Conservation (phyloP, 2,888 invertebrate species). For the Scelioninae gen. 1 region DNA sequence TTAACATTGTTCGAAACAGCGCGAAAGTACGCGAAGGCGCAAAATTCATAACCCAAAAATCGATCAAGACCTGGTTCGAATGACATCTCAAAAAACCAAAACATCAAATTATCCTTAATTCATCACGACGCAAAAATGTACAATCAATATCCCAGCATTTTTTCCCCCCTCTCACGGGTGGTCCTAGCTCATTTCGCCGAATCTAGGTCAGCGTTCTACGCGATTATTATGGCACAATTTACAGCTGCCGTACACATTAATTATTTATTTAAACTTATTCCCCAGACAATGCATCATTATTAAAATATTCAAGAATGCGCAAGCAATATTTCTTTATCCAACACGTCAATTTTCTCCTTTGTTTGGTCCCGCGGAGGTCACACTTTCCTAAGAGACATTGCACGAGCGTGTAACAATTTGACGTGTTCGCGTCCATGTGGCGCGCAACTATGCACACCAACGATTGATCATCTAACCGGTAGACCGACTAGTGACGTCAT, state of each 20-base stretch:
- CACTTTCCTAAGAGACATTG: conserved; percentile 57
- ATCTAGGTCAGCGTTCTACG: conserved; percentile 34
- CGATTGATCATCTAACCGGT: too few relatives aligned
- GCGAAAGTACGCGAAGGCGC: too few relatives aligned
- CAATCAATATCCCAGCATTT: conserved; percentile 26
- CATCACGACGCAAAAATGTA: conserved; percentile 10
- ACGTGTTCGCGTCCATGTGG: conserved; percentile 39
- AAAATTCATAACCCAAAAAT: too few relatives aligned
- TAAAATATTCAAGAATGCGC: conserved; percentile 56
- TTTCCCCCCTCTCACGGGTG: conserved; percentile 30
- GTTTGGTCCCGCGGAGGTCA: conserved; percentile 52
- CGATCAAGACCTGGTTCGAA: too few relatives aligned
- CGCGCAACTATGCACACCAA: too few relatives aligned
- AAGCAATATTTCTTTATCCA: conserved; percentile 42
- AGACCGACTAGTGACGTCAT: too few relatives aligned
- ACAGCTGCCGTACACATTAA: conserved; percentile 27
- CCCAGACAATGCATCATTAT: conserved; percentile 52
- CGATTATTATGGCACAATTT: conserved; percentile 42
- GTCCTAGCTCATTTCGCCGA: conserved; percentile 37
- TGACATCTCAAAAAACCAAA: too few relatives aligned
- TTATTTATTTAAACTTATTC: conserved; percentile 53
- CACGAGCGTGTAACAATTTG: conserved; percentile 55
- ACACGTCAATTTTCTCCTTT: conserved; percentile 61
- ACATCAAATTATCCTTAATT: too few relatives aligned
- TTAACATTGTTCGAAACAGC: too few relatives aligned